Conservation (phyloP, 2,888 invertebrate species). For the Lasioglossum marginatum region DNA sequence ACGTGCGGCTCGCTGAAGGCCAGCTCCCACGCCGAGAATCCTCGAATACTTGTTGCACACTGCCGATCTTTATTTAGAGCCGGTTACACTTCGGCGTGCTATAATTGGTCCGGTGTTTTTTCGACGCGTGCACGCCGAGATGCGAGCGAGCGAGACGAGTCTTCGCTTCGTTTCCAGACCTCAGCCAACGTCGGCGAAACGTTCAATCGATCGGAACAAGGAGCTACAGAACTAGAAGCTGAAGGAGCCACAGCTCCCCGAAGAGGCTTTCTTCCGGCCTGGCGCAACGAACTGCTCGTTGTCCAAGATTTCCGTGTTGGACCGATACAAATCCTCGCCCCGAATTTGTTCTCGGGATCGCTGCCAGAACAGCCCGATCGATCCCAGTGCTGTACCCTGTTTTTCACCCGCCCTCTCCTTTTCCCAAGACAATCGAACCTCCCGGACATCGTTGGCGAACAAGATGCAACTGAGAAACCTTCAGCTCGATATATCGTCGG, state of each 20-base stretch:
- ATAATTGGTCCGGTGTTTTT: conserved; percentile 35
- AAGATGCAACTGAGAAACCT: neutral
- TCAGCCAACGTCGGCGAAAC: neutral
- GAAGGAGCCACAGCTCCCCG: neutral
- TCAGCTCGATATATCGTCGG: neutral
- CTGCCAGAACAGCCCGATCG: conserved; percentile 73
- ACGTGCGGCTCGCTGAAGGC: neutral
- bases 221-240: neutral
- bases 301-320: conserved; percentile 9
- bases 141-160: neutral
- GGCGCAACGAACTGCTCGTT: neutral
- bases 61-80: conserved; percentile 51
- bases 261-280: neutral
- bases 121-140: conserved; percentile 15
- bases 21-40: conserved; percentile 18
- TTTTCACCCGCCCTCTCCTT: conserved; percentile 9
- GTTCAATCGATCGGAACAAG: neutral
- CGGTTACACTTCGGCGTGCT: conserved; percentile 30
- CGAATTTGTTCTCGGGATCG: conserved; percentile 65
- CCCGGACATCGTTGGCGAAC: neutral
- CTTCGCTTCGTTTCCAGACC: neutral
- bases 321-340: conserved; percentile 28
- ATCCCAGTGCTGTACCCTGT: conserved; percentile 62
- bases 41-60: conserved; percentile 48
- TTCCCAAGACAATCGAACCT: neutral